Evolutionary conservation across 2,888 invertebrate genomes (phyloP), one percentile per base, ranked within the genome.

Genomic region (Spisula solida): DNA sequence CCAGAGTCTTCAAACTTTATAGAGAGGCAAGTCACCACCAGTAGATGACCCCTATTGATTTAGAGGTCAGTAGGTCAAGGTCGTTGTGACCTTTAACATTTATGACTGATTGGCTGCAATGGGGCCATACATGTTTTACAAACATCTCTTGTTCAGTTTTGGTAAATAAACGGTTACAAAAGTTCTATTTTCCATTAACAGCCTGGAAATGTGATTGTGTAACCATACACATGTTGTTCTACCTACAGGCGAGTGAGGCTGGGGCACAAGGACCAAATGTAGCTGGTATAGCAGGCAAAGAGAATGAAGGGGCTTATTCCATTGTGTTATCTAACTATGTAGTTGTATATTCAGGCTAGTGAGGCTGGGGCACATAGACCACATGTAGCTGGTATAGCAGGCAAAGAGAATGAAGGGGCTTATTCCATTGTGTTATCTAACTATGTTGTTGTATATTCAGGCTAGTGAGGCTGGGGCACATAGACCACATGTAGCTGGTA

Each of bases 341-440:
- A 25, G 48, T 31, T 16, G 34, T 75, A 78, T 88, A 0, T 93
- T 0, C 79, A 98, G 98, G 97, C 97, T 2, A 98, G 98, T 0
- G 98, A 98, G 96, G 98, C 98, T 0, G 98, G 98, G 12, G 97
- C 98, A 0, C 98, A 98, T 95, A 97, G 98, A 79, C 98, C 98
- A 0, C 98, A 98, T 60, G 98, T 98, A 31, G 98, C 98, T 1
- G 98, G 98, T 0, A 98, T 98, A 90, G 98, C 98, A 94, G 98
- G 98, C 0, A 97, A 98, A 20, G 98, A 98, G 94, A 97, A 97
- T 0, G 98, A 98, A 75, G 98, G 98, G 29, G 98, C 98, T 0
- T 98, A 98, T 96, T 98, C 98, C 92, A 97, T 98, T 83, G 98
- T 98, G 0, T 96, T 98, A 16, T 98, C 98, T 95, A 8, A 12